Evolutionary conservation across 2,888 invertebrate genomes (phyloP).

Genomic region (Drosophila fulvimacula): DNA sequence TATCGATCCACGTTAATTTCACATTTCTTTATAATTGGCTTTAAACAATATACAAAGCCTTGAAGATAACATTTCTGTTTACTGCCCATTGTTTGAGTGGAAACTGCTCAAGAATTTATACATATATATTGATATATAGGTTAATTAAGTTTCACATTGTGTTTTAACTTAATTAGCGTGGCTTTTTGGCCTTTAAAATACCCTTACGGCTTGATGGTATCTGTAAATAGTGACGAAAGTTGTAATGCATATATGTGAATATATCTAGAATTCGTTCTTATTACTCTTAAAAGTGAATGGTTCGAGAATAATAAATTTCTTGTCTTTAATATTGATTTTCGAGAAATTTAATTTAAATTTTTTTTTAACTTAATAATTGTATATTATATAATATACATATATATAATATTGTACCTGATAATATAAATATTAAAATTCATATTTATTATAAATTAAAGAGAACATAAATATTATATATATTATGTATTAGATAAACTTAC

Average conservation of each 20-base stretch:
- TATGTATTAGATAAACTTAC: not conserved
- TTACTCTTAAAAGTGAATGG: too few relatives aligned
- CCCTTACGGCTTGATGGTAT: not conserved
- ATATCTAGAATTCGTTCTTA: too few relatives aligned
- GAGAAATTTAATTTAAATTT: too few relatives aligned
- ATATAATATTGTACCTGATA: too few relatives aligned
- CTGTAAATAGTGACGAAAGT: not conserved
- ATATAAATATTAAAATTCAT: too few relatives aligned
- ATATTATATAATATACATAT: too few relatives aligned
- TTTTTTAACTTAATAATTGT: too few relatives aligned
- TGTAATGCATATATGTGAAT: not conserved
- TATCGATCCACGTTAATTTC: constrained; percentile 3
- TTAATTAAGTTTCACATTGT: constrained; percentile 8
- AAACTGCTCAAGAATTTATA: not conserved
- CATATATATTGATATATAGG: not conserved
- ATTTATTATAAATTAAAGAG: too few relatives aligned
- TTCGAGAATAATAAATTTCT: too few relatives aligned
- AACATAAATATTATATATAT: too few relatives aligned
- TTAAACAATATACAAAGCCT: not conserved
- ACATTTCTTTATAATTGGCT: constrained; percentile 7
- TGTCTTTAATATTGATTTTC: too few relatives aligned
- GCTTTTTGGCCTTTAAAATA: constrained; percentile 8
- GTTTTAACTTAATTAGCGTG: constrained; percentile 22
- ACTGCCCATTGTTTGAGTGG: not conserved
- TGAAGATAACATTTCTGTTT: not conserved